Percentiles rank a stretch among this genome's conserved stretches.
phyloP scores from a whole-genome alignment of 2,797 vertebrate genomes.

The Graptemys geographica region DNA sequence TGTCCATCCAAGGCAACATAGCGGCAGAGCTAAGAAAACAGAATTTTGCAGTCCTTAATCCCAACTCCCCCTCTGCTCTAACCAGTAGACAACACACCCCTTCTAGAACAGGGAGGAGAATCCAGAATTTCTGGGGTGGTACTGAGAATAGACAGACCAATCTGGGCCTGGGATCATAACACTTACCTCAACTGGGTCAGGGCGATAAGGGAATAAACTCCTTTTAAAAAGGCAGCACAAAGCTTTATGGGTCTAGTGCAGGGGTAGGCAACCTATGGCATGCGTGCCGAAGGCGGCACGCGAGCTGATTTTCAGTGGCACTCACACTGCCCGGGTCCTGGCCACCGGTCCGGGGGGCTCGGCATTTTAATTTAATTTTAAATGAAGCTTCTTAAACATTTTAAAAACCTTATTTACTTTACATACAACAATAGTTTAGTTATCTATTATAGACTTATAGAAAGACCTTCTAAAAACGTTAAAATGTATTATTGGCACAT shows the following conservation, averaged over 20 bases:
- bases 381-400: too few relatives aligned
- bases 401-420: too few relatives aligned
- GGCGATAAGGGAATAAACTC: background rate
- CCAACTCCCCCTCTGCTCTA: background rate
- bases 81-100: background rate
- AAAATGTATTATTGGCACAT: too few relatives aligned
- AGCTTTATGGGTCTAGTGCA: background rate
- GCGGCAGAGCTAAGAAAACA: fast-evolving
- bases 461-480: too few relatives aligned
- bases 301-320: too few relatives aligned
- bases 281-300: too few relatives aligned
- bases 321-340: too few relatives aligned
- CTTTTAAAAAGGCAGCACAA: background rate
- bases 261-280: too few relatives aligned
- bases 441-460: too few relatives aligned
- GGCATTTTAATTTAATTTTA: too few relatives aligned
- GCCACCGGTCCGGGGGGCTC: too few relatives aligned
- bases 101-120: fast-evolving
- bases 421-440: too few relatives aligned
- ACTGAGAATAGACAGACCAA: background rate
- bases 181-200: background rate
- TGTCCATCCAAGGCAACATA: fast-evolving
- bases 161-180: background rate
- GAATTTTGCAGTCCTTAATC: background rate
- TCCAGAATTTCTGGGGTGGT: fast-evolving